Conservation (phyloP, 2,888 invertebrate genomes). For the Chymomyza fuscimana region DNA sequence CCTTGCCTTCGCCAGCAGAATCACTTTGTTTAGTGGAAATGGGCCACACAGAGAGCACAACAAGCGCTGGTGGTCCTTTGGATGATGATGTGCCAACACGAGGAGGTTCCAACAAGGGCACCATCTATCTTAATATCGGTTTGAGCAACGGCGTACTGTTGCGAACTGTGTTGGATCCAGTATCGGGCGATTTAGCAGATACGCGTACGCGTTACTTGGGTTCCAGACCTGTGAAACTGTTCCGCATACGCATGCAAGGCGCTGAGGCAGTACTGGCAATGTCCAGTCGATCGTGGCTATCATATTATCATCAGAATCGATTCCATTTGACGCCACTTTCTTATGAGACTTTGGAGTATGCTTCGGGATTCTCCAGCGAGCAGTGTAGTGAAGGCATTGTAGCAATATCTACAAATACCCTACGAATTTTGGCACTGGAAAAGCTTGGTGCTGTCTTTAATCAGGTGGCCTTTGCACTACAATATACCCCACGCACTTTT, state of each 20-base stretch:
- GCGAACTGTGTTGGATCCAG: constrained; percentile 95
- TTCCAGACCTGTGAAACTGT: constrained; percentile 96
- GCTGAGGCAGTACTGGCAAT: constrained; percentile 98
- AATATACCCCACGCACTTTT: constrained; percentile 97
- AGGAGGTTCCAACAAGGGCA: constrained; percentile 82
- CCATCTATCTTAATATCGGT: constrained; percentile 96
- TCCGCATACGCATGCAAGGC: constrained; percentile 96
- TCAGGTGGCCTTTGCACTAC: constrained; percentile 94
- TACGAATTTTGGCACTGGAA: constrained; percentile 97
- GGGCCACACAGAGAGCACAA: constrained; percentile 85
- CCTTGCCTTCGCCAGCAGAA: constrained; percentile 96
- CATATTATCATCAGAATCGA: constrained; percentile 98
- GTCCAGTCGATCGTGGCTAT: constrained; percentile 98
- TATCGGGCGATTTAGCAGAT: constrained; percentile 97
- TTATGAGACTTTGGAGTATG: constrained; percentile 97
- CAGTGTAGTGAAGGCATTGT: constrained; percentile 99
- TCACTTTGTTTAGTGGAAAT: constrained; percentile 98
- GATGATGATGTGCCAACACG: constrained; percentile 81
- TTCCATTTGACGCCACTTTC: constrained; percentile 97
- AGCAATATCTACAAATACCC: constrained; percentile 98
- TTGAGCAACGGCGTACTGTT: constrained; percentile 97
- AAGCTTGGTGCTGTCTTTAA: constrained; percentile 99
- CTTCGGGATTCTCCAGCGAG: constrained; percentile 96
- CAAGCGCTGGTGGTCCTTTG: constrained; percentile 79
- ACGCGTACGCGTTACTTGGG: constrained; percentile 98